Evolutionary conservation across 1,140 invertebrate species (phyloP).

Genomic region (Helicorthomorpha holstii): DNA sequence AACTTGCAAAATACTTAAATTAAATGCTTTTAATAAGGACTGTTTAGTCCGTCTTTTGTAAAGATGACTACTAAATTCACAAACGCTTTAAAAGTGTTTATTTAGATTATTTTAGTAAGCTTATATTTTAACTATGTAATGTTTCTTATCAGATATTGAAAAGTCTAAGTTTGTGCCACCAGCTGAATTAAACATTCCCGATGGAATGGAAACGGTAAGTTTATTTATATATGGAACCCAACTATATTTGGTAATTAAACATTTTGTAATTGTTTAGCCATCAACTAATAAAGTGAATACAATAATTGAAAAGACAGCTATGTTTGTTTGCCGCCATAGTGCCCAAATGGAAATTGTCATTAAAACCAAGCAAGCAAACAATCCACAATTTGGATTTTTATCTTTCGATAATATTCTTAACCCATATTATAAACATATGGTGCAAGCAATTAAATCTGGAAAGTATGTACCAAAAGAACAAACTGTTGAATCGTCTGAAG

Average conservation of each 20-base stretch:
- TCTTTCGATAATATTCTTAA: conserved; percentile 67
- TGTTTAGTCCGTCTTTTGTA: too few species aligned
- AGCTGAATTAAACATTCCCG: conserved; percentile 48
- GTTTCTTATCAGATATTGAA: conserved; percentile 30
- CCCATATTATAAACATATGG: conserved; percentile 75
- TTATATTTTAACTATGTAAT: not conserved
- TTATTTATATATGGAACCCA: too few species aligned
- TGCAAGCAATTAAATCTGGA: conserved; percentile 60
- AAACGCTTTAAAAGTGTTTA: too few species aligned
- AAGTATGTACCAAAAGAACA: conserved; percentile 38
- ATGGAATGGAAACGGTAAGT: conserved; percentile 52
- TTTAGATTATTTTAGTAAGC: too few species aligned
- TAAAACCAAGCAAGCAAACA: conserved; percentile 88
- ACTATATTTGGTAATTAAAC: too few species aligned
- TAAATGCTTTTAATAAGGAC: too few species aligned
- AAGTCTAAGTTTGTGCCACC: conserved; percentile 55
- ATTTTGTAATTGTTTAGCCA: conserved; percentile 57
- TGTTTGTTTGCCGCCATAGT: conserved; percentile 82
- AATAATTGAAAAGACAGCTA: conserved; percentile 91
- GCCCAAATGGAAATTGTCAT: conserved; percentile 96
- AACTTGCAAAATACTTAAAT: too few species aligned
- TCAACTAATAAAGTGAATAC: conserved; percentile 75
- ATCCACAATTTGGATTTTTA: conserved; percentile 85
- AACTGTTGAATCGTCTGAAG: not conserved
- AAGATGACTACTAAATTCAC: too few species aligned